These are phyloP conservation scores for Brotula barbata DNA, from an alignment of 2,797 vertebrate genomes.

Conservation along the genomic window DNA sequence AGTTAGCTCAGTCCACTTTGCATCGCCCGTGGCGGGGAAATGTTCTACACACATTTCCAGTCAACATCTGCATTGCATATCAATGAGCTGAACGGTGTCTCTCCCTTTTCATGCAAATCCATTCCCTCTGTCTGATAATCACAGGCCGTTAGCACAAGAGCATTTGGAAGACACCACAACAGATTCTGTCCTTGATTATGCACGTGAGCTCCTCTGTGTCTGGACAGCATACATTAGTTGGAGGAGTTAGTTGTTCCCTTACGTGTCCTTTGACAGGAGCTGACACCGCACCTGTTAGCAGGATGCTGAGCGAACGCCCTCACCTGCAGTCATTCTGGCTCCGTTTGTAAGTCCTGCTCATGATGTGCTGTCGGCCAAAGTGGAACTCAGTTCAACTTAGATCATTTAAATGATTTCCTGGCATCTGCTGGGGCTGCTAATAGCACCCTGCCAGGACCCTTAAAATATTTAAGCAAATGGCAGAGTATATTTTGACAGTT, in stretches of 20 bases:
- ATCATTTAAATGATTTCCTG: slow-evolving; percentile 33
- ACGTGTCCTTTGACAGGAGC: slow-evolving; percentile 21
- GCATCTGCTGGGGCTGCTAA: neutral
- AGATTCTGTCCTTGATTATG: slow-evolving; percentile 17
- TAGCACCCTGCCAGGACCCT: slow-evolving; percentile 13
- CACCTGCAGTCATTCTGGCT: slow-evolving; percentile 34
- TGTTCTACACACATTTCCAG: neutral
- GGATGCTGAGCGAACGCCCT: slow-evolving; percentile 16
- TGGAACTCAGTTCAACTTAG: slow-evolving; percentile 9
- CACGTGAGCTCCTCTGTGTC: slow-evolving; percentile 10
- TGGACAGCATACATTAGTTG: slow-evolving; percentile 3
- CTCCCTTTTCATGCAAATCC: slow-evolving; percentile 15
- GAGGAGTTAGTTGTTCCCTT: slow-evolving; percentile 16
- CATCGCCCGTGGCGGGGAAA: slow-evolving; percentile 1
- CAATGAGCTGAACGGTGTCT: slow-evolving; percentile 6
- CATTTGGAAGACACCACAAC: slow-evolving; percentile 8
- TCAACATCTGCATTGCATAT: slow-evolving; percentile 2
- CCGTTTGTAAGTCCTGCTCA: too few species aligned
- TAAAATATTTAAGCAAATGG: slow-evolving; percentile 29
- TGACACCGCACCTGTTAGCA: slow-evolving; percentile 43
- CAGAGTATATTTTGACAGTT: slow-evolving; percentile 15
- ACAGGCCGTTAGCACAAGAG: slow-evolving; percentile 4
- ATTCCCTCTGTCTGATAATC: slow-evolving; percentile 2
- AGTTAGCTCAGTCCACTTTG: neutral
- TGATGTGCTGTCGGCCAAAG: too few species aligned